Percentiles rank a stretch among this genome's conserved stretches.
Conservation (phyloP, 2,888 invertebrate genomes). For the Augiades crinisus region DNA sequence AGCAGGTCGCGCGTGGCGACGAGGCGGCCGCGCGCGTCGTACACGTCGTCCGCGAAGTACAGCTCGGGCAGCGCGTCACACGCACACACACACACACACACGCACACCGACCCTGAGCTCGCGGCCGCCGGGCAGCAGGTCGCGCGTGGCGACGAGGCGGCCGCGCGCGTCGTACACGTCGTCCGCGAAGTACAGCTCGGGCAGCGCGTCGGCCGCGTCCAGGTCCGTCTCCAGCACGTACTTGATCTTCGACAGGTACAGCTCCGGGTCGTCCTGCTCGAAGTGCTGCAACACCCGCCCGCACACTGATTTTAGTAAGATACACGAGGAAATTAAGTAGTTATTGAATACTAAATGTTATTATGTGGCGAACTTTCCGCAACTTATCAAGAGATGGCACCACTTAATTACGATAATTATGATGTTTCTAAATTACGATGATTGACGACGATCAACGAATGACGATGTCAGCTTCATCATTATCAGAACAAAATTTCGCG, state of each 20-base stretch:
- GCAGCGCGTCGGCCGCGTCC: constrained; percentile 84
- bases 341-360: no score
- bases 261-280: constrained; percentile 97
- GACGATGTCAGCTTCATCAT: no score
- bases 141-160: constrained; percentile 88
- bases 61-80: constrained; percentile 89
- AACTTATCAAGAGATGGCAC: no score
- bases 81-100: background rate
- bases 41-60: constrained; percentile 94
- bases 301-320: no score
- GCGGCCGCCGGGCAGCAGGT: constrained; percentile 91
- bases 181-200: constrained; percentile 94
- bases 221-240: constrained; percentile 96
- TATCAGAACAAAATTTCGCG: no score
- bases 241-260: constrained; percentile 95
- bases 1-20: constrained; percentile 90
- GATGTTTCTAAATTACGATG: no score
- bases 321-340: no score
- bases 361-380: no score
- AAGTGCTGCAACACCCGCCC: constrained; percentile 87
- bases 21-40: constrained; percentile 88
- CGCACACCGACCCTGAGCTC: constrained; percentile 73
- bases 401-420: no score
- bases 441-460: no score
- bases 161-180: constrained; percentile 92